Evolutionary conservation across 2,888 invertebrate genomes (phyloP).

Genomic region (Xylota segnis): DNA sequence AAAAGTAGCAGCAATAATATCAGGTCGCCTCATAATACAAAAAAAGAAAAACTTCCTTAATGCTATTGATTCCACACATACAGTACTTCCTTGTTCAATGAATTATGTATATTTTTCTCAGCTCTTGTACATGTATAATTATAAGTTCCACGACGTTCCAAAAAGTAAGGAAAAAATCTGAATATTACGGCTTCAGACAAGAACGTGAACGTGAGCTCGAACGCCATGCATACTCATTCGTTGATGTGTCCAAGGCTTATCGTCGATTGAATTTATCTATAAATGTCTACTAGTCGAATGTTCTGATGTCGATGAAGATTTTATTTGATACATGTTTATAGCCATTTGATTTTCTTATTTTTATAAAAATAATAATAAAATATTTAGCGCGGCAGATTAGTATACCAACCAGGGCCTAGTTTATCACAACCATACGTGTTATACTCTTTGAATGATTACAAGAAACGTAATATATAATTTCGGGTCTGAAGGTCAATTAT

Average conservation of each 20-base stretch:
- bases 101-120: conserved; percentile 11
- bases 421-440: too few species aligned
- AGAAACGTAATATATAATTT: too few species aligned
- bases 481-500: too few species aligned
- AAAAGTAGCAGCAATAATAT: conserved; percentile 45
- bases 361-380: too few species aligned
- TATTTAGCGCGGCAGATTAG: too few species aligned
- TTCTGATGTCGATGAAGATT: conserved; percentile 32
- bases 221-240: too few species aligned
- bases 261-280: conserved; percentile 24
- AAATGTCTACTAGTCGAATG: conserved; percentile 34
- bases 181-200: too few species aligned
- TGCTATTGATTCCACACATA: conserved; percentile 41
- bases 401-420: too few species aligned
- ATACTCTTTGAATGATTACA: too few species aligned
- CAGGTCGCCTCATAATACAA: conserved; percentile 34
- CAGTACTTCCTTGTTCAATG: conserved; percentile 50
- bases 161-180: too few species aligned
- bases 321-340: neutral
- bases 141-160: neutral
- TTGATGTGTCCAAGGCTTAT: neutral
- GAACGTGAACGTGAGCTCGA: too few species aligned
- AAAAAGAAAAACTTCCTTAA: neutral
- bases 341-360: neutral
- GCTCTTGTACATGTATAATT: conserved; percentile 14